These are phyloP conservation scores for Takifugu bimaculatus DNA, from an alignment of 2,113 vertebrate species.

Conservation along the genomic window DNA sequence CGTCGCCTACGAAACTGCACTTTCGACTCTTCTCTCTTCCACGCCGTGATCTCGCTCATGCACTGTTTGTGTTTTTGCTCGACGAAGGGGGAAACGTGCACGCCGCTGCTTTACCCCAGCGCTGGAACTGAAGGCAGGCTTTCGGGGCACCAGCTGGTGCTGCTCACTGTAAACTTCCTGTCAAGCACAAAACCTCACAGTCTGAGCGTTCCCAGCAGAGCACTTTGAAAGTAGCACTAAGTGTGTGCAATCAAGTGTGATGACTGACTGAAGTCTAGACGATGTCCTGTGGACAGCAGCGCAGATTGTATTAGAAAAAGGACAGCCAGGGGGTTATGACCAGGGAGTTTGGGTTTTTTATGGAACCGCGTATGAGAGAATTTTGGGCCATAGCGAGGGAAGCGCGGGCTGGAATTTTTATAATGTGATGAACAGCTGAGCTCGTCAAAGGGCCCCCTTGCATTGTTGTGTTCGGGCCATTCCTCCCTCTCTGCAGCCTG, in stretches of 20 bases:
- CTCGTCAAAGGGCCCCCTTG: constrained; percentile 37
- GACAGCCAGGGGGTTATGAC: neutral
- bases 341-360: constrained; percentile 20
- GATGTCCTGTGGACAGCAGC: constrained; percentile 10
- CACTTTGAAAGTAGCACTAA: constrained; percentile 38
- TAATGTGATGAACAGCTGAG: constrained; percentile 65
- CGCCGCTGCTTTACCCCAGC: constrained; percentile 1
- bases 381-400: constrained; percentile 3
- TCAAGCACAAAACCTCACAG: constrained; percentile 34
- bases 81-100: constrained; percentile 18
- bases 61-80: constrained; percentile 17
- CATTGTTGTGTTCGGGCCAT: constrained; percentile 42
- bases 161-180: constrained; percentile 58
- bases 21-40: neutral
- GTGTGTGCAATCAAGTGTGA: constrained; percentile 38
- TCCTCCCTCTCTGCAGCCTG: constrained; percentile 43
- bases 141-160: constrained; percentile 47
- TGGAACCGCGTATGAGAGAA: constrained; percentile 7
- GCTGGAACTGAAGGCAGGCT: constrained; percentile 31
- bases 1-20: no score
- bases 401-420: constrained; percentile 33
- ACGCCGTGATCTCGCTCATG: no score
- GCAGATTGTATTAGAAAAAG: constrained; percentile 16
- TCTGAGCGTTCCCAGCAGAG: constrained; percentile 46
- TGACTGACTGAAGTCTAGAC: constrained; percentile 40